A percentile compares a stretch with the other conserved stretches of the same genome.
Conservation (phyloP, 1,140 invertebrate species). For the Atopsyche davidsoni region DNA sequence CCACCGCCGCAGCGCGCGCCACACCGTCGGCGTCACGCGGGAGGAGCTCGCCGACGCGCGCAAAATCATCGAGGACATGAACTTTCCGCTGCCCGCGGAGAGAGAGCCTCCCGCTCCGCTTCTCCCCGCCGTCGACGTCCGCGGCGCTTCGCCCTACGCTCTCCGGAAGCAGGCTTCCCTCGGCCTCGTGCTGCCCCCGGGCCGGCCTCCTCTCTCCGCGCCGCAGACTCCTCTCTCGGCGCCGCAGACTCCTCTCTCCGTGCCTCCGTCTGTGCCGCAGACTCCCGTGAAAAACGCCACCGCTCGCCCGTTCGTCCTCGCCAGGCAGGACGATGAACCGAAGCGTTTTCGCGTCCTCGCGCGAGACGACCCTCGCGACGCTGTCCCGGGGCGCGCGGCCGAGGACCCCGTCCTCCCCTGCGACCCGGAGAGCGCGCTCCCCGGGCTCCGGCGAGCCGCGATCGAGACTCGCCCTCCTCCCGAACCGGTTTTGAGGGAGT, state of each 20-base stretch:
- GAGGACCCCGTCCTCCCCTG: background rate
- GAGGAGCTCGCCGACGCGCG: slow-evolving; percentile 72
- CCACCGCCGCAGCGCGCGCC: slow-evolving; percentile 45
- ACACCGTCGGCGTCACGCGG: slow-evolving; percentile 73
- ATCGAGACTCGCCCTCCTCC: too few species aligned
- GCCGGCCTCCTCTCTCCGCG: slow-evolving; percentile 19
- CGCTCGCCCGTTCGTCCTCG: slow-evolving; percentile 38
- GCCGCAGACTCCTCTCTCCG: slow-evolving; percentile 31
- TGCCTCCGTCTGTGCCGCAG: slow-evolving; percentile 11
- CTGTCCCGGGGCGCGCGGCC: background rate
- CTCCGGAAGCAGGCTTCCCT: slow-evolving; percentile 30
- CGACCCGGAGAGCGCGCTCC: background rate
- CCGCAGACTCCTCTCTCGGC: slow-evolving; percentile 30
- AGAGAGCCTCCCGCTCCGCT: slow-evolving; percentile 20
- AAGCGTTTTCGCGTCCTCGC: background rate
- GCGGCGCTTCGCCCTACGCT: slow-evolving; percentile 19
- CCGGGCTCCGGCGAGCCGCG: background rate
- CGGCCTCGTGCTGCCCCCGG: slow-evolving; percentile 14
- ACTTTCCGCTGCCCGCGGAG: slow-evolving; percentile 34
- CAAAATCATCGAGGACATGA: slow-evolving; percentile 62
- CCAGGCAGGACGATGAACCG: slow-evolving; percentile 4
- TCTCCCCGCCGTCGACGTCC: slow-evolving; percentile 14
- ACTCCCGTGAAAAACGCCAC: slow-evolving; percentile 37
- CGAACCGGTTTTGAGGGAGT: slow-evolving; percentile 13
- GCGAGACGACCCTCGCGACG: background rate